phyloP scores from a whole-genome alignment of 2,888 invertebrate species.

The Synanthedon vespiformis region DNA sequence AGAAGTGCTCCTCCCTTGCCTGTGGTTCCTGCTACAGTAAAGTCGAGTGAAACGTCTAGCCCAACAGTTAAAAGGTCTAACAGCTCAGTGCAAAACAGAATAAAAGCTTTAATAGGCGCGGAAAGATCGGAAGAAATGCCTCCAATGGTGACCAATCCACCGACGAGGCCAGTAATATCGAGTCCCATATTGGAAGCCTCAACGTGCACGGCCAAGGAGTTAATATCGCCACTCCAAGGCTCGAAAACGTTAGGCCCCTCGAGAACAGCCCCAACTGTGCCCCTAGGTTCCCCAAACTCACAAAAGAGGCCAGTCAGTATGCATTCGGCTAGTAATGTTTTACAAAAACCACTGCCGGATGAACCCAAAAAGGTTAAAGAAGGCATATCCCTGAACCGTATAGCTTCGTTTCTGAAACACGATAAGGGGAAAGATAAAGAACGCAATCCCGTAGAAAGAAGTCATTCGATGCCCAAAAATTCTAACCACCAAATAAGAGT shows the following conservation, averaged over 20 bases:
- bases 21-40: conserved; percentile 55
- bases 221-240: conserved; percentile 74
- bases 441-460: conserved; percentile 60
- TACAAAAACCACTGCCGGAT: conserved; percentile 56
- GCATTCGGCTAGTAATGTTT: conserved; percentile 41
- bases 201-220: conserved; percentile 81
- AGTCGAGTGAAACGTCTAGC: conserved; percentile 42
- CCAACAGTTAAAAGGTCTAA: conserved; percentile 52
- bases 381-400: conserved; percentile 75
- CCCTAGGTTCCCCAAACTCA: conserved; percentile 40
- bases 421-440: conserved; percentile 66
- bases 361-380: conserved; percentile 70
- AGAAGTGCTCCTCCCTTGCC: conserved; percentile 76
- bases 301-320: conserved; percentile 66
- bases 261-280: conserved; percentile 71
- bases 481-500: conserved; percentile 71
- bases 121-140: conserved; percentile 49
- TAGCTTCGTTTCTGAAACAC: conserved; percentile 81
- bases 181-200: conserved; percentile 85
- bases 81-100: conserved; percentile 51
- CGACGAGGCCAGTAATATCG: conserved; percentile 82
- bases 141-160: conserved; percentile 67
- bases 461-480: conserved; percentile 71
- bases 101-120: conserved; percentile 51
- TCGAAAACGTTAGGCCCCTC: conserved; percentile 72